Base-by-base conservation (phyloP, 1,140 invertebrate genomes). In the Linepithema humile region DNA sequence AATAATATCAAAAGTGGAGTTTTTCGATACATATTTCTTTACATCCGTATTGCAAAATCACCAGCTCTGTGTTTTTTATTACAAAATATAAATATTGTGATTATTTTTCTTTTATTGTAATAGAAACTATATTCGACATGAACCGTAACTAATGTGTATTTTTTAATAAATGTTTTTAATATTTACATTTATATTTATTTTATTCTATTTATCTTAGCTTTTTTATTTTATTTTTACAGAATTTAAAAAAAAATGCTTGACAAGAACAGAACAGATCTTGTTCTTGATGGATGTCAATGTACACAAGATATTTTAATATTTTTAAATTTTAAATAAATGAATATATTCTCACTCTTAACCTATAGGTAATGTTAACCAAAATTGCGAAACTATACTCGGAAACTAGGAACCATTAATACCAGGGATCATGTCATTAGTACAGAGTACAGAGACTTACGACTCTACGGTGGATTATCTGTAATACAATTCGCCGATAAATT, bases 401-500 rank as follows among this genome's bases (percentile, higher is more conserved):
- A 77, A 48, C 57, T 17, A 65, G 43, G n/a, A 77, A 48, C 40
- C n/a, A 45, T 74, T 74, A 74, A 77, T 77, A 50, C 40, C 70
- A 4, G 5, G 53, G 70, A 48, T 75, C 59, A 48, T 62, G 59
- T 65, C 29, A 20, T 77, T 64, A 75, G 59, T 29, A 17, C n/a
- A 64, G 17, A 75, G 59, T 29, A 17, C n/a, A 64, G 17, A 57
- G 40, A 77, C 59, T 50, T 75, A 75, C 73, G 40, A 62, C 23
- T 45, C 59, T 65, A 29, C 29, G 32, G 57, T 62, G 60, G 60
- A 77, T 77, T 64, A 80, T 15, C 48, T 7, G 23, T 80, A 80
- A 80, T 57, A 80, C 35, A 40, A 70, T 70, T 80, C 50, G 77
- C 65, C 35, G 65, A 80, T 80, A 80, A 80, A 69, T 55, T 80